These are phyloP conservation scores for Papilio dardanus DNA, from an alignment of 1,140 invertebrate species.

Conservation along the genomic window DNA sequence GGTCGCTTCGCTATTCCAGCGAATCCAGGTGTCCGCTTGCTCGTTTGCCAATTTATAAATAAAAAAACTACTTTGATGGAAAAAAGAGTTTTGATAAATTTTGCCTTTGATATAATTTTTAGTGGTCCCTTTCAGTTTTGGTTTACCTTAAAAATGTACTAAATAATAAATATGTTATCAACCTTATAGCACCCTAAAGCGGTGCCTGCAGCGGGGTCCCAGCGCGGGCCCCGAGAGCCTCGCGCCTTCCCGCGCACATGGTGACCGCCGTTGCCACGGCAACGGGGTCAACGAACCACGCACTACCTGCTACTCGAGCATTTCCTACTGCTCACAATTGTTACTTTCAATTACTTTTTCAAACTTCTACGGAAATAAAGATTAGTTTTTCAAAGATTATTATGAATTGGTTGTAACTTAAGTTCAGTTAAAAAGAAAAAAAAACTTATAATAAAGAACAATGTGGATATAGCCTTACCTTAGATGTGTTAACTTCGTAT, in stretches of 20 bases:
- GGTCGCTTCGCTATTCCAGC: too few species aligned
- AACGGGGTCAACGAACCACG: conserved; percentile 74
- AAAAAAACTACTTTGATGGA: too few species aligned
- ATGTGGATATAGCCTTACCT: not conserved
- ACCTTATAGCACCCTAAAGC: conserved; percentile 48
- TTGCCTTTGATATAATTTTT: not conserved
- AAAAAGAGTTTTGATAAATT: too few species aligned
- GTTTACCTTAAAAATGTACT: not conserved
- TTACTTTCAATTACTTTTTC: conserved; percentile 12
- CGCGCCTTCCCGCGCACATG: conserved; percentile 59
- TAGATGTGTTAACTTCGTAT: not conserved
- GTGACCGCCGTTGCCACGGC: conserved; percentile 67
- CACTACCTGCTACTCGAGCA: conserved; percentile 46
- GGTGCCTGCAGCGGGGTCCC: conserved; percentile 52
- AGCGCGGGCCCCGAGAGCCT: conserved; percentile 42
- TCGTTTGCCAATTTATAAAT: too few species aligned
- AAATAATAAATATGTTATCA: not conserved
- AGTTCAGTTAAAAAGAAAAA: not conserved
- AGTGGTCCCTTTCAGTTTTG: not conserved
- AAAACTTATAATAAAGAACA: not conserved
- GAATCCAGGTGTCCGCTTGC: too few species aligned
- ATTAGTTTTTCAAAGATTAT: not conserved
- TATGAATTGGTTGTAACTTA: not conserved
- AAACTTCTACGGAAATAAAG: not conserved
- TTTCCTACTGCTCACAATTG: conserved; percentile 33